These are phyloP conservation scores for Potorous gilbertii DNA, from an alignment of 2,797 vertebrate species.

Conservation along the genomic window DNA sequence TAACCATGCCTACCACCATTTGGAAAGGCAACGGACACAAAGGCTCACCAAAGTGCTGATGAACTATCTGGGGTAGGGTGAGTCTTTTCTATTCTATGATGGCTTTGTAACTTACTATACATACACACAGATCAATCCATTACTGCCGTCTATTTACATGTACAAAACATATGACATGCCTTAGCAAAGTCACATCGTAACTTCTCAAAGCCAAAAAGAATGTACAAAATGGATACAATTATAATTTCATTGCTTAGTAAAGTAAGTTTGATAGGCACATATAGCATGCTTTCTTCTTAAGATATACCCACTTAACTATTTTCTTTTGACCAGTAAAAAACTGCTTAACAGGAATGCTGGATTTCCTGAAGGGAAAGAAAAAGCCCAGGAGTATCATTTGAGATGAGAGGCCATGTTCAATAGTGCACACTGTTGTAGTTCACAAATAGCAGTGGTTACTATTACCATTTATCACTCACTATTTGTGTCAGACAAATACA, in stretches of 20 bases:
- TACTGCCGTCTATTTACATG: not conserved
- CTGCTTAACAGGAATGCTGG: not conserved
- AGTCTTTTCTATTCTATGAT: not conserved
- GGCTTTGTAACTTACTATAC: not conserved
- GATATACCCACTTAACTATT: not conserved
- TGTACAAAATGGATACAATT: not conserved
- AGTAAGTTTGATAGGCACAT: not conserved
- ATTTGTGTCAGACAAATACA: slow-evolving; percentile 28
- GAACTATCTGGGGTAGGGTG: not conserved
- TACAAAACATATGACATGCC: not conserved
- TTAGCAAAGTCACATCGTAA: slow-evolving; percentile 21
- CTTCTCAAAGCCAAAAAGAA: slow-evolving; percentile 39
- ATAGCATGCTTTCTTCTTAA: slow-evolving; percentile 7
- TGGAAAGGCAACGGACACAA: slow-evolving; percentile 5
- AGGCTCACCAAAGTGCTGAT: not conserved
- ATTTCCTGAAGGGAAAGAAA: not conserved
- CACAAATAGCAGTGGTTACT: slow-evolving; percentile 6
- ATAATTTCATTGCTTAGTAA: not conserved
- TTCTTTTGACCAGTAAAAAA: slow-evolving; percentile 15
- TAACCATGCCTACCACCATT: not conserved
- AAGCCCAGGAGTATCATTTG: not conserved
- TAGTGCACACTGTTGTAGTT: not conserved
- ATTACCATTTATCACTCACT: slow-evolving; percentile 33
- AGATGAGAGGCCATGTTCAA: not conserved
- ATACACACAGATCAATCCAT: not conserved